Base-by-base conservation (phyloP, 2,113 vertebrate genomes). In the Charadrius vociferus region DNA sequence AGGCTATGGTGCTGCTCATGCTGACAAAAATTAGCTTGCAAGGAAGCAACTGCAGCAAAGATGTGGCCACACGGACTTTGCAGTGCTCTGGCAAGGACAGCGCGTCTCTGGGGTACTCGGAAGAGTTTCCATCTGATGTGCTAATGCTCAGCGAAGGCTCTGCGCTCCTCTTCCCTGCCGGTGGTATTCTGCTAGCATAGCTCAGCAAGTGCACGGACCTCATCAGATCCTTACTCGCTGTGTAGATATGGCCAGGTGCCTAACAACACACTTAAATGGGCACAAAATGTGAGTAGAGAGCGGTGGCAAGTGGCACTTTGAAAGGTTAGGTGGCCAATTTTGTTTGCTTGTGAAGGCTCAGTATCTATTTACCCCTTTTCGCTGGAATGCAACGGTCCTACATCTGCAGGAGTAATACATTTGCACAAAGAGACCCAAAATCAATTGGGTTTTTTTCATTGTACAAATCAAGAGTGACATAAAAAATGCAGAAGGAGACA, bases 81-180 rank as follows among this genome's bases (percentile, higher is more conserved):
- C 73, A 45, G 79, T 12, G 65, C 74, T 27, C 67, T 63, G 75
- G 71, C 83, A 86, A 27, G 90, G 80, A 55, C 80, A 22, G 23
- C 3, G 2, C 4, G 12, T 7, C 80, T 52, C 56, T 5, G 4
- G 74, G 78, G 50, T 9, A 2, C 50, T 62, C 0, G 0, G 45
- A 52, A 21, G 39, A 32, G 27, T 24, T 72, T 53, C 50, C 88
- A 45, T 58, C 61, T 36, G 78, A 61, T 36, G 55, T 53, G 55
- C 26, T 36, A 45, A 39, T 8, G 73, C 73, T 62, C 78, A 62
- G 70, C 15, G 10, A 67, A 92, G 74, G 50, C 70, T 53, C 53
- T 17, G 36, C 3, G 16, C 45, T 49, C 37, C 55, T n/a, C 41
- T 49, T 58, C 41, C 30, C 61, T 20, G 70, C 55, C 3, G 1